phyloP scores from a whole-genome alignment of 2,888 invertebrate genomes.

The Drosophila flavopinicola region DNA sequence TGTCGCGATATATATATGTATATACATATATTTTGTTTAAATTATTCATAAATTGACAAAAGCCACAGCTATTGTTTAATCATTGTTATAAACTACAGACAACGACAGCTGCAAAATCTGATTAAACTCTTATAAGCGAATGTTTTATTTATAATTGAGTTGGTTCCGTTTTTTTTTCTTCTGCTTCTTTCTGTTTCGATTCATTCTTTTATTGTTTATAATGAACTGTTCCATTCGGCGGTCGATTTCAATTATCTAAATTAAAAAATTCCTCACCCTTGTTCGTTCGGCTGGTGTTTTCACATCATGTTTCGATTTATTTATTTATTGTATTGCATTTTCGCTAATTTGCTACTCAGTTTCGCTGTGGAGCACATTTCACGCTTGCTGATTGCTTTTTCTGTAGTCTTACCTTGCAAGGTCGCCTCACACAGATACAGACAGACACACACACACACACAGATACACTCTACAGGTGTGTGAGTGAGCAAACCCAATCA shows the following conservation, averaged over 20 bases:
- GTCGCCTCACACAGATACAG: slow-evolving; percentile 22
- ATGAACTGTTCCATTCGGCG: slow-evolving; percentile 43
- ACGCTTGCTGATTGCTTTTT: slow-evolving; percentile 65
- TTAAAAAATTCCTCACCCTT: slow-evolving; percentile 70
- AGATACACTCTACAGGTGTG: slow-evolving; percentile 2
- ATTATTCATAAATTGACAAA: slow-evolving; percentile 28
- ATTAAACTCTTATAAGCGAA: slow-evolving; percentile 52
- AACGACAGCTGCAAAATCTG: slow-evolving; percentile 40
- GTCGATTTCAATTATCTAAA: slow-evolving; percentile 74
- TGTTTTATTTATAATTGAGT: slow-evolving; percentile 55
- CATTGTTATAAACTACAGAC: slow-evolving; percentile 25
- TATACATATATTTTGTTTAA: slow-evolving; percentile 34
- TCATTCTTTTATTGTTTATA: slow-evolving; percentile 26
- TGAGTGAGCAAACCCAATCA: slow-evolving; percentile 4
- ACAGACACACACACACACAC: background rate
- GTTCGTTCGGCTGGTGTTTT: too few relatives aligned
- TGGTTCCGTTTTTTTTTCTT: slow-evolving; percentile 7
- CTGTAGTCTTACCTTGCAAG: slow-evolving; percentile 46
- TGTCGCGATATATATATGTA: too few relatives aligned
- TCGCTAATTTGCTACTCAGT: slow-evolving; percentile 61
- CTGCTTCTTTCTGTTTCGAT: slow-evolving; percentile 1
- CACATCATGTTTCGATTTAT: slow-evolving; percentile 39
- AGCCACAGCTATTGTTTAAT: slow-evolving; percentile 20
- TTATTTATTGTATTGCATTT: slow-evolving; percentile 56
- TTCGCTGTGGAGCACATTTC: slow-evolving; percentile 49